Percentiles rank a stretch among this genome's conserved stretches.
These are phyloP conservation scores for Apodemia duryi DNA, from an alignment of 2,888 invertebrate genomes.

Conservation along the genomic window DNA sequence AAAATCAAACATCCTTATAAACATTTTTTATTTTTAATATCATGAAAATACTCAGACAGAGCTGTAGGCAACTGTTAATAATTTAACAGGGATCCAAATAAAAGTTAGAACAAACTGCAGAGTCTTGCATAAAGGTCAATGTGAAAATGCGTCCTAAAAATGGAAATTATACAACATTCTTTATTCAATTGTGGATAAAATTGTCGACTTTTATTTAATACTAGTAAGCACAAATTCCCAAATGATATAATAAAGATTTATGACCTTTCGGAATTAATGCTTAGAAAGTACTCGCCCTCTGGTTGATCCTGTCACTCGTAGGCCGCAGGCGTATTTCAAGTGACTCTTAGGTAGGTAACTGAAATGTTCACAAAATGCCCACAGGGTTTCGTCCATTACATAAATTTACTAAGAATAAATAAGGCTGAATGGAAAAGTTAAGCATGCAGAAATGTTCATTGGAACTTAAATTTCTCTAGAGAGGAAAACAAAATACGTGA, in stretches of 20 bases:
- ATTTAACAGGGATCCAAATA: no score
- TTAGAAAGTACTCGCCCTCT: constrained; percentile 21
- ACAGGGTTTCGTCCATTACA: constrained; percentile 37
- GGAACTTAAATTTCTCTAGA: neutral
- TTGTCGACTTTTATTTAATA: neutral
- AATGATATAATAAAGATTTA: neutral
- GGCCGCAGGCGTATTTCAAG: constrained; percentile 35
- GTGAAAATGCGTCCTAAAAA: neutral
- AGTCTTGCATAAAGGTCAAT: neutral
- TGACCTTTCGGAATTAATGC: constrained; percentile 8
- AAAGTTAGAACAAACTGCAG: neutral
- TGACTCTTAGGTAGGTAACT: constrained; percentile 39
- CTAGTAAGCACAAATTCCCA: neutral
- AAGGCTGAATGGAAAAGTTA: neutral
- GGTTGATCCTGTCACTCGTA: constrained; percentile 33
- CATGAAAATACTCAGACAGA: no score
- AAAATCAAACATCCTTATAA: no score
- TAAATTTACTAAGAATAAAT: constrained; percentile 4
- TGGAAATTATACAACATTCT: neutral
- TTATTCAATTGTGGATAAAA: neutral
- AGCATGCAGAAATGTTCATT: neutral
- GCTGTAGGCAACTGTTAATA: no score
- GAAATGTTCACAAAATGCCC: constrained; percentile 39
- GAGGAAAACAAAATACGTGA: neutral
- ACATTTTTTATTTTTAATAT: no score